Conservation (phyloP, 1,140 invertebrate species). For the Coboldia fuscipes region DNA sequence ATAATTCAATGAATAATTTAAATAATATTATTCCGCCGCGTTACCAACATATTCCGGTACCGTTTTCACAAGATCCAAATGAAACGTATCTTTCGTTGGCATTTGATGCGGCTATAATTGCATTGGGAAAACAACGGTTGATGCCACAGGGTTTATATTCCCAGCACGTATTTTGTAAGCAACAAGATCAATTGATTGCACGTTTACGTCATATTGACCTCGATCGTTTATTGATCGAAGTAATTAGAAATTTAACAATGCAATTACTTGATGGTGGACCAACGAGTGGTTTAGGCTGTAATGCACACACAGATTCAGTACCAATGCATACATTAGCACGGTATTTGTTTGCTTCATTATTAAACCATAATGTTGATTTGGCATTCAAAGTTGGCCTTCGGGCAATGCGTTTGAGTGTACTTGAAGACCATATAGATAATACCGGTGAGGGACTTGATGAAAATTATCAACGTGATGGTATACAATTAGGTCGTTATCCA, state of each 20-base stretch:
- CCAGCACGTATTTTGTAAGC: constrained; percentile 32
- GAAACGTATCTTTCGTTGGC: constrained; percentile 63
- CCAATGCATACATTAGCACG: constrained; percentile 69
- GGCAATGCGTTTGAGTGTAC: constrained; percentile 28
- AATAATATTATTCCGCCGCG: constrained; percentile 9
- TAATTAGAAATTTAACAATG: constrained; percentile 32
- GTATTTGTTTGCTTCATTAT: constrained; percentile 52
- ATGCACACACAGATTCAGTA: constrained; percentile 52
- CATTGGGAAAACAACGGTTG: constrained; percentile 53
- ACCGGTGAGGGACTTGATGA: not conserved
- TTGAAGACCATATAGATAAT: constrained; percentile 2
- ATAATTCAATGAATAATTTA: no score
- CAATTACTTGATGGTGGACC: constrained; percentile 48
- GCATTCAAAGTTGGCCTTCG: constrained; percentile 44
- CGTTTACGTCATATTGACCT: constrained; percentile 55
- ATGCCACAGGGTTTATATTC: constrained; percentile 60
- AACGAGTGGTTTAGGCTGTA: constrained; percentile 44
- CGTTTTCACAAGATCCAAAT: constrained; percentile 39
- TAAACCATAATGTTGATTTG: constrained; percentile 49
- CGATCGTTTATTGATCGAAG: constrained; percentile 40
- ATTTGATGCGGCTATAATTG: constrained; percentile 38
- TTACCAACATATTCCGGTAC: constrained; percentile 51
- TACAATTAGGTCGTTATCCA: not conserved
- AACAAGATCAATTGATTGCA: constrained; percentile 51
- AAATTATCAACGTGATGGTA: constrained; percentile 1